Percentiles rank a stretch among this genome's conserved stretches.
These are phyloP conservation scores for Andrena bucephala DNA, from an alignment of 2,888 invertebrate species.

Conservation along the genomic window DNA sequence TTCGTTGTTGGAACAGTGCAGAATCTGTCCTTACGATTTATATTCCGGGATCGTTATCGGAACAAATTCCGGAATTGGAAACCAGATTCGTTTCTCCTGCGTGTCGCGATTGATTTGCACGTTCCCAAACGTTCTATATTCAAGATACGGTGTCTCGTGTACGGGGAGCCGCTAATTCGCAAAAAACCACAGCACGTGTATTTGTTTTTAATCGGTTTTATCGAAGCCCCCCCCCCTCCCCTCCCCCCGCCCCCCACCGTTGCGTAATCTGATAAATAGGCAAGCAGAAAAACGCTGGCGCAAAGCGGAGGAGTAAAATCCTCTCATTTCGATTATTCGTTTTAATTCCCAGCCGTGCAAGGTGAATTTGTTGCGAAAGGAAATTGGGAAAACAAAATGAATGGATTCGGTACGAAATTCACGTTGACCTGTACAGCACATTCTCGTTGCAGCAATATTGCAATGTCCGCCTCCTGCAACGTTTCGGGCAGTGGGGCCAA, in stretches of 20 bases:
- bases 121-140: neutral
- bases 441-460: too few relatives aligned
- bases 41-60: neutral
- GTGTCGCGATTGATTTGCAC: neutral
- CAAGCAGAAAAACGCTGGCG: conserved; percentile 78
- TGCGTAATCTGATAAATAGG: conserved; percentile 83
- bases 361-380: conserved; percentile 5
- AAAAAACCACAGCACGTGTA: conserved; percentile 2
- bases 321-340: conserved; percentile 44
- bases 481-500: too few relatives aligned
- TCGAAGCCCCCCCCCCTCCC: neutral
- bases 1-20: neutral
- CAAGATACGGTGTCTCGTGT: neutral
- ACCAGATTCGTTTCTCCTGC: neutral
- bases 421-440: too few relatives aligned
- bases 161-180: neutral
- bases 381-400: neutral
- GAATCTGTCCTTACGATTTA: conserved; percentile 10
- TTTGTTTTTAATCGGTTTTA: conserved; percentile 13
- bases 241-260: neutral
- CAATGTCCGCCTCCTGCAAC: too few relatives aligned
- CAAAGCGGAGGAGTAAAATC: conserved; percentile 21
- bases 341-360: conserved; percentile 46
- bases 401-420: too few relatives aligned
- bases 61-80: neutral